These are phyloP conservation scores for Pachyseris speciosa DNA, from an alignment of 64 coral and sea anemone genomes.

Conservation along the genomic window DNA sequence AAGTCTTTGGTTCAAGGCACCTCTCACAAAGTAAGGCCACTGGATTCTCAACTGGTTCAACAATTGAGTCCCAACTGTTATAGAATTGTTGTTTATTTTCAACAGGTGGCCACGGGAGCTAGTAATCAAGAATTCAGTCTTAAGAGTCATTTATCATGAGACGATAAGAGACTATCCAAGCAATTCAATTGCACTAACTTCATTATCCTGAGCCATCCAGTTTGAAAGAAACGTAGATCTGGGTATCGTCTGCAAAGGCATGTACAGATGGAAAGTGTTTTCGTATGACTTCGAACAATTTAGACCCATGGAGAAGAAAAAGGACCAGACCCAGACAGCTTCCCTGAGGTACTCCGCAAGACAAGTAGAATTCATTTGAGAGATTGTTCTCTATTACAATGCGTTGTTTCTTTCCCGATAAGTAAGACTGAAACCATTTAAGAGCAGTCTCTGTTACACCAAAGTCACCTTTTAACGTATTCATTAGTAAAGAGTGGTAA, in stretches of 20 bases:
- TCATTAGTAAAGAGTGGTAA: background rate
- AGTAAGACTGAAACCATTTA: constrained; percentile 17
- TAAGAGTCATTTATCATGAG: background rate
- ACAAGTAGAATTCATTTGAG: background rate
- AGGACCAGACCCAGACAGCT: constrained; percentile 10
- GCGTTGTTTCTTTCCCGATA: background rate
- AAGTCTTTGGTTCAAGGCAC: no score
- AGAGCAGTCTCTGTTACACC: constrained; percentile 7
- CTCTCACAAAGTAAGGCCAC: no score
- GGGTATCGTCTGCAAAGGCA: constrained; percentile 14
- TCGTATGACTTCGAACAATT: background rate
- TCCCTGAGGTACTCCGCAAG: background rate
- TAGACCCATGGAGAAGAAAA: background rate
- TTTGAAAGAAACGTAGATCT: constrained; percentile 1
- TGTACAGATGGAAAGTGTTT: background rate
- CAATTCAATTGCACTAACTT: background rate
- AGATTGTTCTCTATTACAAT: background rate
- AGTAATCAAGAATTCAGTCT: background rate
- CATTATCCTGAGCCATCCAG: background rate
- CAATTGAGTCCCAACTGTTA: no score
- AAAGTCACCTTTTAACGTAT: background rate
- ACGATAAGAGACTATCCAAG: background rate
- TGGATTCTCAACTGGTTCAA: no score
- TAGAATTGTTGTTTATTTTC: background rate
- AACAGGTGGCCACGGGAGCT: background rate